These are phyloP conservation scores for Pipa parva DNA, from an alignment of 2,113 vertebrate genomes.

Conservation along the genomic window DNA sequence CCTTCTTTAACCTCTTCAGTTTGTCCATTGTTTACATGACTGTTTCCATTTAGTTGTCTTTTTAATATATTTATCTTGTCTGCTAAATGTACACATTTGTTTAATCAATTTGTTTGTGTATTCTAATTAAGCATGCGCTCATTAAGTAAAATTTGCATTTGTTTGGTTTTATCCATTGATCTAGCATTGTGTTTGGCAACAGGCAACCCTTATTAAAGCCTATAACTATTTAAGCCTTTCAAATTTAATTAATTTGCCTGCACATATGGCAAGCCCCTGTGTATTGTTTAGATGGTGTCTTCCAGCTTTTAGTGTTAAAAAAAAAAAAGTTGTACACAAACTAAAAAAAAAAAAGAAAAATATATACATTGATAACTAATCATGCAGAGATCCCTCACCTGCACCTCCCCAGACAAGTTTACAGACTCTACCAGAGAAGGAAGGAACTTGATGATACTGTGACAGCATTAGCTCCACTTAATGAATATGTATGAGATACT, in stretches of 20 bases:
- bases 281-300: conserved; percentile 45
- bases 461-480: conserved; percentile 1
- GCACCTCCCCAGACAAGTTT: background rate
- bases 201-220: background rate
- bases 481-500: conserved; percentile 14
- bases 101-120: too few species aligned
- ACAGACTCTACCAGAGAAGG: background rate
- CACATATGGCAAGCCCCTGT: conserved; percentile 37
- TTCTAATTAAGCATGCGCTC: background rate
- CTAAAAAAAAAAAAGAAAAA: background rate
- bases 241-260: conserved; percentile 52
- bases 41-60: too few species aligned
- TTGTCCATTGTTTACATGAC: too few species aligned
- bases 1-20: too few species aligned
- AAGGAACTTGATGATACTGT: background rate
- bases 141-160: background rate
- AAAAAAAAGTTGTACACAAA: background rate
- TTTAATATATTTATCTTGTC: too few species aligned
- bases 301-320: conserved; percentile 10
- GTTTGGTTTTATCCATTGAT: background rate
- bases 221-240: background rate
- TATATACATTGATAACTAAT: conserved; percentile 38
- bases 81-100: too few species aligned
- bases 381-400: background rate
- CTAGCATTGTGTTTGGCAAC: too few species aligned